These are phyloP conservation scores for Abrostola tripartita DNA, from an alignment of 2,888 invertebrate genomes.

Conservation along the genomic window DNA sequence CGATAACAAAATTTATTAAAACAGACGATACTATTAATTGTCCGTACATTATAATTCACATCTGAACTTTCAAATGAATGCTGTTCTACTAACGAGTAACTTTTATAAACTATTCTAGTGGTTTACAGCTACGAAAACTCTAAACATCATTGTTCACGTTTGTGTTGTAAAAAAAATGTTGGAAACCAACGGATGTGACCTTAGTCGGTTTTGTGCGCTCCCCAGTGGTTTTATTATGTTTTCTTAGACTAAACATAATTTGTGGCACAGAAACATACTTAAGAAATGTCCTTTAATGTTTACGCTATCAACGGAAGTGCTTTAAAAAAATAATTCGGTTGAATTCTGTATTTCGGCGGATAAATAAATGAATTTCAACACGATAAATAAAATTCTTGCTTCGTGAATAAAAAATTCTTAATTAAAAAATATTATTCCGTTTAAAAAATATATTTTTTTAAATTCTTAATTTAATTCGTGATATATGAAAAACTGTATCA, in stretches of 20 bases:
- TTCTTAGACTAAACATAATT: constrained; percentile 31
- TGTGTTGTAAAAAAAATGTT: constrained; percentile 47
- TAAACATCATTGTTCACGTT: constrained; percentile 70
- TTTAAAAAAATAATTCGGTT: constrained; percentile 3
- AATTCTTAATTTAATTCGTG: too few relatives aligned
- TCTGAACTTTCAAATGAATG: constrained; percentile 37
- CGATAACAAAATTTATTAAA: constrained; percentile 35
- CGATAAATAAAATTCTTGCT: neutral
- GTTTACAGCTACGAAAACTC: constrained; percentile 45
- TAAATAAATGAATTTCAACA: neutral
- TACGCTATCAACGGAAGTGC: constrained; percentile 3
- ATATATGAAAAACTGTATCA: too few relatives aligned
- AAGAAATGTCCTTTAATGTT: constrained; percentile 7
- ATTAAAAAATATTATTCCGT: neutral
- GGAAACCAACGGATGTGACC: constrained; percentile 32
- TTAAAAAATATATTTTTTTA: neutral
- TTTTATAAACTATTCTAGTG: constrained; percentile 64
- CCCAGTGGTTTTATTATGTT: constrained; percentile 37
- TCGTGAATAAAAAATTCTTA: neutral
- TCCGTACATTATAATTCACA: constrained; percentile 47
- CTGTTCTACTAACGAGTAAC: constrained; percentile 36
- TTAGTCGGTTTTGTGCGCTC: constrained; percentile 29
- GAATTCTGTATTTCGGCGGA: neutral
- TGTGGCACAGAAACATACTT: constrained; percentile 25
- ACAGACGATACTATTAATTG: constrained; percentile 36